Evolutionary conservation across 2,888 invertebrate genomes (phyloP).

Genomic region (Serrognathus titanus): DNA sequence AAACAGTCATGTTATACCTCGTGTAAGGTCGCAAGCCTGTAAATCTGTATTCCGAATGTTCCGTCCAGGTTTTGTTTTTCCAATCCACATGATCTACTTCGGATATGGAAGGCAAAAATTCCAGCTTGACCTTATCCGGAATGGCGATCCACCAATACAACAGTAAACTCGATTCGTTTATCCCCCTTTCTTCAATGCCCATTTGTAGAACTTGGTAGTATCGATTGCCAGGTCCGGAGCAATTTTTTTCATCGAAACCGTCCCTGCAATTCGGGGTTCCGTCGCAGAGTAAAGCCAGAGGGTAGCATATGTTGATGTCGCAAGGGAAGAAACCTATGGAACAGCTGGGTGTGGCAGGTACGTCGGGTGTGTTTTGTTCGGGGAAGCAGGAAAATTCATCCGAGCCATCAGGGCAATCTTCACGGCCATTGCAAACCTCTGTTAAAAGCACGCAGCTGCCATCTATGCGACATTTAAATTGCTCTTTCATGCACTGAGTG

Average conservation of each 20-base stretch:
- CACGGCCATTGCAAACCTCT: conserved; percentile 52
- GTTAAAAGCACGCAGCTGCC: conserved; percentile 58
- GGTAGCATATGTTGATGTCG: conserved; percentile 60
- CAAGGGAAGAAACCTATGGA: conserved; percentile 55
- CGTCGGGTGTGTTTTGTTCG: conserved; percentile 38
- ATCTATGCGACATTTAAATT: conserved; percentile 61
- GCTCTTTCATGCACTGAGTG: conserved; percentile 44
- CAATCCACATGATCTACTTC: conserved; percentile 55
- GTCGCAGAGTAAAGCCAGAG: conserved; percentile 62
- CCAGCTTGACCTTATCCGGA: conserved; percentile 49
- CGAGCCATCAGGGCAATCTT: conserved; percentile 58
- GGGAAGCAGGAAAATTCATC: conserved; percentile 49
- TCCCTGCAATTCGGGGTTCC: conserved; percentile 69
- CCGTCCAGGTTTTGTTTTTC: conserved; percentile 62
- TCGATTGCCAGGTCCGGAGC: conserved; percentile 47
- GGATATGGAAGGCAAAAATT: conserved; percentile 68
- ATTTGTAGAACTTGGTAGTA: conserved; percentile 53
- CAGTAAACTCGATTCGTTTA: conserved; percentile 61
- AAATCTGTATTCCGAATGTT: conserved; percentile 60
- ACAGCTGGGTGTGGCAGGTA: conserved; percentile 52
- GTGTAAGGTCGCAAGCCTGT: conserved; percentile 65
- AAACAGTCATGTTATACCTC: conserved; percentile 76
- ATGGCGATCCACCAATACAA: conserved; percentile 62
- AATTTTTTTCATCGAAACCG: conserved; percentile 69
- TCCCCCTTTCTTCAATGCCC: conserved; percentile 60